Conservation (phyloP, 2,797 vertebrate genomes). For the Denticeps clupeoides region DNA sequence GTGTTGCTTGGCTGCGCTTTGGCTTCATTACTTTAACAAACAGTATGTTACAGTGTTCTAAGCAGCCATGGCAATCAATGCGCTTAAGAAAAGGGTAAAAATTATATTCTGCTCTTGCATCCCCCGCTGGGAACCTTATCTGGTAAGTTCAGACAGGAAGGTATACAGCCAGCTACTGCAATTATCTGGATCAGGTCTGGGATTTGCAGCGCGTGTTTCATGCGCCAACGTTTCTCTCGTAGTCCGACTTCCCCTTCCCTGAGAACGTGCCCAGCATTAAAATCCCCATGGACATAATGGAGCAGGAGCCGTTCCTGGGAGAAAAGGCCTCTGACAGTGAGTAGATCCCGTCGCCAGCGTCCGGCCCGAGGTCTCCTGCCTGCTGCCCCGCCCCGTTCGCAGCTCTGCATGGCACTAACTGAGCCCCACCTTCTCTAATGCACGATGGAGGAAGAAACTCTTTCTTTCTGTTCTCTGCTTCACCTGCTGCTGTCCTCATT, state of each 20-base stretch:
- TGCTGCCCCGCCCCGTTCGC: constrained; percentile 2
- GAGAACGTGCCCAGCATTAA: constrained; percentile 97
- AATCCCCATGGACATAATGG: constrained; percentile 99
- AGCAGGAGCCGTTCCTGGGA: constrained; percentile 95
- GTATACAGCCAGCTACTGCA: too few species aligned
- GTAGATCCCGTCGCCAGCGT: constrained; percentile 59
- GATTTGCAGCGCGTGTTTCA: too few species aligned
- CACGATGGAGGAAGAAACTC: too few species aligned
- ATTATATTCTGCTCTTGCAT: too few species aligned
- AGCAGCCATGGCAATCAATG: too few species aligned
- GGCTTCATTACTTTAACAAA: too few species aligned
- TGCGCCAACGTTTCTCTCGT: constrained; percentile 31
- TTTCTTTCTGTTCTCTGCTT: not conserved
- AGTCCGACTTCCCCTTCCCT: constrained; percentile 95
- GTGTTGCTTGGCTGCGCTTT: too few species aligned
- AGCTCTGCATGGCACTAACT: constrained; percentile 13
- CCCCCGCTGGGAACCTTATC: too few species aligned
- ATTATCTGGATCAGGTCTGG: too few species aligned
- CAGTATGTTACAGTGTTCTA: too few species aligned
- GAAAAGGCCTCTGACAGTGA: constrained; percentile 94
- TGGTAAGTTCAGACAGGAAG: too few species aligned
- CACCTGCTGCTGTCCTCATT: not conserved
- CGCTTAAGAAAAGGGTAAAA: too few species aligned
- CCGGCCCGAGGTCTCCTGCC: not conserved
- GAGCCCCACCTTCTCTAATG: not conserved